A percentile compares a stretch with the other conserved stretches of the same genome.
Conservation (phyloP, 2,113 vertebrate species). For the Cervus canadensis region DNA sequence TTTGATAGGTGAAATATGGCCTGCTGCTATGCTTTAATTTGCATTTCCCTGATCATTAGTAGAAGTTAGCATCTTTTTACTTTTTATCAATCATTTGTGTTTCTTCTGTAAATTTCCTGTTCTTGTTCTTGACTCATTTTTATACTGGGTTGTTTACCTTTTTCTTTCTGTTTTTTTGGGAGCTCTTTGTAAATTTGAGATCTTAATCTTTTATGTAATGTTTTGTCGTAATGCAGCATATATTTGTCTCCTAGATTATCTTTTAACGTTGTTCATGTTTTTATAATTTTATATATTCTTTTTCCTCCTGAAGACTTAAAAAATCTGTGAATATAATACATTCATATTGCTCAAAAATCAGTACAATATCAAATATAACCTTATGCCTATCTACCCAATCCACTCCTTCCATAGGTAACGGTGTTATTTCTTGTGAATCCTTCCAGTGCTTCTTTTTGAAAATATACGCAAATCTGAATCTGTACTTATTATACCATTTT, state of each 20-base stretch:
- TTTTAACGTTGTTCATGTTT: neutral
- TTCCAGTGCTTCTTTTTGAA: conserved; percentile 2
- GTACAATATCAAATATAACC: neutral
- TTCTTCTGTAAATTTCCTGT: neutral
- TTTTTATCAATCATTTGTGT: conserved; percentile 4
- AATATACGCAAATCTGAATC: conserved; percentile 31
- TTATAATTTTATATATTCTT: conserved; percentile 1
- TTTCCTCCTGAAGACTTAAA: neutral
- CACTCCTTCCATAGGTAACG: neutral
- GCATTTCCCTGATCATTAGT: conserved; percentile 1
- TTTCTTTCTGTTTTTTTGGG: conserved; percentile 14
- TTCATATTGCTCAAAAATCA: neutral
- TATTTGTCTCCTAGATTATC: neutral
- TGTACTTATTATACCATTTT: neutral
- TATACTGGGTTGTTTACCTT: neutral
- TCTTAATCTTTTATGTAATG: neutral
- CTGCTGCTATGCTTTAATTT: neutral
- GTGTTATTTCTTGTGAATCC: neutral
- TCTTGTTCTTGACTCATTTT: conserved; percentile 6
- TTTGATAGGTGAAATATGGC: neutral
- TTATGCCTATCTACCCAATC: neutral
- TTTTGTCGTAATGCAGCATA: neutral
- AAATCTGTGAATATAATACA: neutral
- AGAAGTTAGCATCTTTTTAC: neutral
- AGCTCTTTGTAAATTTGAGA: neutral